Conservation (phyloP, 1,140 invertebrate species). For the Catajapyx aquilonaris region DNA sequence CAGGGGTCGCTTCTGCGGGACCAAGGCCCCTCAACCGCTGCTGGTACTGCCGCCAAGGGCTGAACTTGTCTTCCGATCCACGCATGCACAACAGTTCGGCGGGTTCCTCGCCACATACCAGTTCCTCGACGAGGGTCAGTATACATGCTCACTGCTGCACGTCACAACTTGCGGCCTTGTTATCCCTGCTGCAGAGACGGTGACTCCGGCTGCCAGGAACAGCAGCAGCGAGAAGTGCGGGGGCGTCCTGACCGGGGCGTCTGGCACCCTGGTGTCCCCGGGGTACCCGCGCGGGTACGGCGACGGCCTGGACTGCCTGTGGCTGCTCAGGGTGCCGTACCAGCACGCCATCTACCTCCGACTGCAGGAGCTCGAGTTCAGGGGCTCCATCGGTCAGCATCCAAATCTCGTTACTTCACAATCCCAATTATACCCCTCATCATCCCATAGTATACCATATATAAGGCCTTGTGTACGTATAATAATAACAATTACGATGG, state of each 20-base stretch:
- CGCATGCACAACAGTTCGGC: conserved; percentile 15
- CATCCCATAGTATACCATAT: no score
- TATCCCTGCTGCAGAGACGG: no score
- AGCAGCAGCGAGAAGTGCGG: conserved; percentile 16
- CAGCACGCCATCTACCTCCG: conserved; percentile 20
- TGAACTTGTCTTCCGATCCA: conserved; percentile 19
- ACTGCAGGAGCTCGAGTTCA: conserved; percentile 20
- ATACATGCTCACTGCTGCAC: no score
- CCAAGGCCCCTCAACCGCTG: conserved; percentile 10
- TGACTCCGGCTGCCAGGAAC: neutral
- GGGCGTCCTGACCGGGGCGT: conserved; percentile 18
- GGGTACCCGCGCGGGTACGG: conserved; percentile 21
- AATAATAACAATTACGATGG: no score
- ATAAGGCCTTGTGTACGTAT: no score
- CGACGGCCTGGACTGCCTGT: conserved; percentile 21
- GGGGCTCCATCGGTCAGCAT: conserved; percentile 19
- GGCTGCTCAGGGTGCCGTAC: conserved; percentile 22
- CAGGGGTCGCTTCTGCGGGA: conserved; percentile 18
- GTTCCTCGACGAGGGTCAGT: conserved; percentile 21
- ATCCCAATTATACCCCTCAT: no score
- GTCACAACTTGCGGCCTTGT: no score
- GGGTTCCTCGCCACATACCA: conserved; percentile 19
- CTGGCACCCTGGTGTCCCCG: conserved; percentile 23
- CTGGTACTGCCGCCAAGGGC: conserved; percentile 17
- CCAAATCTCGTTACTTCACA: no score